These are phyloP conservation scores for Odocoileus hemionus DNA, from an alignment of 2,113 vertebrate genomes.

Conservation along the genomic window DNA sequence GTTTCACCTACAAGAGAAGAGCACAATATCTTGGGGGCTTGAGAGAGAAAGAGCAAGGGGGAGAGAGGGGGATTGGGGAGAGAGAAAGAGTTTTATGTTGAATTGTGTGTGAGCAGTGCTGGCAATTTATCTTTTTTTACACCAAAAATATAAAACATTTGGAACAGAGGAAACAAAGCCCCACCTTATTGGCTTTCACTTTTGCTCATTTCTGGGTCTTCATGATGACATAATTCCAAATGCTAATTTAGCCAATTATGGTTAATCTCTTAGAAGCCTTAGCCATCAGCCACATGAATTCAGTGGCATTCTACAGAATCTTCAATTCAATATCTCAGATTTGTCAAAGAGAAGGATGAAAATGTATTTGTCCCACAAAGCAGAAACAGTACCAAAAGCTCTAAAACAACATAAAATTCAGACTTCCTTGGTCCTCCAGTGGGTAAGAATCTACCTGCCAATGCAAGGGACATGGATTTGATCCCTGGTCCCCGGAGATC, in stretches of 20 bases:
- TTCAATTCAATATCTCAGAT: conserved; percentile 1
- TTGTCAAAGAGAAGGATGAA: conserved; percentile 31
- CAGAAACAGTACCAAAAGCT: neutral
- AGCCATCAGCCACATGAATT: neutral
- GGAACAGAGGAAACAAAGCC: conserved; percentile 33
- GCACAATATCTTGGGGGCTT: neutral
- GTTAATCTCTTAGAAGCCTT: conserved; percentile 65
- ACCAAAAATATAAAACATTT: conserved; percentile 49
- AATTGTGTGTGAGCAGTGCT: neutral
- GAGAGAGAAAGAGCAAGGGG: neutral
- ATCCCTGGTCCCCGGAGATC: neutral
- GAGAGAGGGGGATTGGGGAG: neutral
- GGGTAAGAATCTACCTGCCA: neutral
- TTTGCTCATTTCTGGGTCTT: conserved; percentile 63
- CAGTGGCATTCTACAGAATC: neutral
- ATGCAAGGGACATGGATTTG: neutral
- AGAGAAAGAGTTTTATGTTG: neutral
- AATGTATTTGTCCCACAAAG: neutral
- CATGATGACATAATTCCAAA: conserved; percentile 67
- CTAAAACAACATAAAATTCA: neutral
- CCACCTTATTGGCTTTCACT: neutral
- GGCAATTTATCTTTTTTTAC: neutral
- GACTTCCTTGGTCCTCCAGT: neutral
- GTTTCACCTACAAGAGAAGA: neutral
- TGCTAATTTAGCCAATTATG: conserved; percentile 66